A percentile compares a stretch with the other conserved stretches of the same genome.
Conservation (phyloP, 2,797 vertebrate species). For the Sebastes hubbsi region DNA sequence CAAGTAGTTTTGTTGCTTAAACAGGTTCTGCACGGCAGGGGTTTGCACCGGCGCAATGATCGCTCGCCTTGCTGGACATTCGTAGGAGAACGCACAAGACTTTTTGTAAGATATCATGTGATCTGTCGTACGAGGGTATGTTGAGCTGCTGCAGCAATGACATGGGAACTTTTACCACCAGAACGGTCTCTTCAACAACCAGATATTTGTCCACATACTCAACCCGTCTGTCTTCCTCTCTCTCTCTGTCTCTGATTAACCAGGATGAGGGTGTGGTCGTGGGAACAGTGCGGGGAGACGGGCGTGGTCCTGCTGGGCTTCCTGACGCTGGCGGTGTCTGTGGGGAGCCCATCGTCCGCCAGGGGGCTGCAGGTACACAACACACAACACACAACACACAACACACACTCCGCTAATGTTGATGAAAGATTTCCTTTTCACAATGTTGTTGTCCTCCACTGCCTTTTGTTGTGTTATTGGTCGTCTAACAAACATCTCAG, state of each 20-base stretch:
- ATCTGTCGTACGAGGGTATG: neutral
- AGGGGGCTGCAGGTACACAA: conserved; percentile 64
- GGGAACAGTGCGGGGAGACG: conserved; percentile 72
- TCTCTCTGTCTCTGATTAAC: neutral
- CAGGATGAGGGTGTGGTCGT: conserved; percentile 81
- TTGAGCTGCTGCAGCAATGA: neutral
- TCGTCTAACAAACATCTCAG: neutral
- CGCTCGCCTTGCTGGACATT: too few species aligned
- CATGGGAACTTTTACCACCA: neutral
- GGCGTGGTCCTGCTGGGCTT: conserved; percentile 80
- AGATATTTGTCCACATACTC: neutral
- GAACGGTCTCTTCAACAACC: neutral
- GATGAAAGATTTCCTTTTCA: neutral
- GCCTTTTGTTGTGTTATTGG: neutral
- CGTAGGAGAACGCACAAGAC: neutral
- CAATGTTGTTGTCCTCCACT: neutral
- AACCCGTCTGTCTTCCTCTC: neutral
- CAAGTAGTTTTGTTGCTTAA: neutral
- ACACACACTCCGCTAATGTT: too few species aligned
- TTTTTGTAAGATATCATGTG: neutral
- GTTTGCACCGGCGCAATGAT: too few species aligned
- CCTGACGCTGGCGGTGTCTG: conserved; percentile 74
- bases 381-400: neutral
- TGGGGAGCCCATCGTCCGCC: conserved; percentile 79
- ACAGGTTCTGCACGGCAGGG: neutral